These are phyloP conservation scores for Psammodynastes pulverulentus DNA, from an alignment of 2,113 vertebrate genomes.

Conservation along the genomic window DNA sequence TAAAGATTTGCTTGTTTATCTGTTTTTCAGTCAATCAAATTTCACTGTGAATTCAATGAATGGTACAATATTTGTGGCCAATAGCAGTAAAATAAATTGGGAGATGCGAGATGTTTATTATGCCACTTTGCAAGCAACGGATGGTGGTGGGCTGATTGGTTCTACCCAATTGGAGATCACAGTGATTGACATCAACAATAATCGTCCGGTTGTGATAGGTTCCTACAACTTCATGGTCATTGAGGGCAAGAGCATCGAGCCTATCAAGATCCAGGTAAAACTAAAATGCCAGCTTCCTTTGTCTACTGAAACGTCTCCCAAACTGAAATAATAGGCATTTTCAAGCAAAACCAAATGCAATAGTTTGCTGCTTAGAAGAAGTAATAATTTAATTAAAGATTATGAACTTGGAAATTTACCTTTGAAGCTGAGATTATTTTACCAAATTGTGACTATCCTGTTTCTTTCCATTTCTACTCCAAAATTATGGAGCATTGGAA, in stretches of 20 bases:
- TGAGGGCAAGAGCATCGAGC: conserved; percentile 66
- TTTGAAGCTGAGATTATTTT: neutral
- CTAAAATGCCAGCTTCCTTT: neutral
- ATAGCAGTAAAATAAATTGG: conserved; percentile 72
- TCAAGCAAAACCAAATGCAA: neutral
- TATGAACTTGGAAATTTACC: neutral
- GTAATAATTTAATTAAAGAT: neutral
- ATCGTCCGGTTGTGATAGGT: conserved; percentile 65
- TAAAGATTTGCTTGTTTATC: neutral
- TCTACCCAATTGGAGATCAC: conserved; percentile 76
- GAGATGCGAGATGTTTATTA: conserved; percentile 76
- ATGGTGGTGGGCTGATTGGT: conserved; percentile 62
- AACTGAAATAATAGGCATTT: neutral
- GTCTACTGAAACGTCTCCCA: neutral
- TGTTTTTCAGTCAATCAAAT: conserved; percentile 60
- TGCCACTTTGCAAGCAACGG: conserved; percentile 81
- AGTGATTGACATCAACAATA: conserved; percentile 83
- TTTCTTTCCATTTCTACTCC: neutral
- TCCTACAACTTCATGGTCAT: conserved; percentile 74
- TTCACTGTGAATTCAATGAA: conserved; percentile 70
- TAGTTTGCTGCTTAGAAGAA: neutral
- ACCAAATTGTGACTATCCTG: neutral
- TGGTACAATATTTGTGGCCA: conserved; percentile 72
- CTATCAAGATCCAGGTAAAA: conserved; percentile 70
- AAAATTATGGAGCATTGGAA: neutral